These are phyloP conservation scores for Chroicocephalus ridibundus DNA, from an alignment of 2,113 vertebrate genomes.

Conservation along the genomic window DNA sequence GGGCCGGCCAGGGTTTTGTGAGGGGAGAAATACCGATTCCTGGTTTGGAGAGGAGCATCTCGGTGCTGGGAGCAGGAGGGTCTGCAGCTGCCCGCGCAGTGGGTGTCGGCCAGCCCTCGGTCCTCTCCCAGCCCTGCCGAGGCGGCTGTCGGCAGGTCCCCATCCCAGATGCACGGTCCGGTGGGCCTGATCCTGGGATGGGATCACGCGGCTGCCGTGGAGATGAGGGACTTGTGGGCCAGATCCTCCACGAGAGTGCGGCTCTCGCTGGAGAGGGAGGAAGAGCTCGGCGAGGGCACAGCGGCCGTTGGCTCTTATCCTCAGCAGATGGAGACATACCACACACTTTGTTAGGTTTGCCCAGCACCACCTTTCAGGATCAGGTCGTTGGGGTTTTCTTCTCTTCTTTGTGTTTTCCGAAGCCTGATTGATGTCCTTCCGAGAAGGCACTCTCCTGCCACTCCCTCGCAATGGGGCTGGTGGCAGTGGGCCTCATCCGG, in stretches of 20 bases:
- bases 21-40: neutral
- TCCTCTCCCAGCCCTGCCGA: neutral
- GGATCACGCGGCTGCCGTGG: fast-evolving
- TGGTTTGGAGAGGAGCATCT: neutral
- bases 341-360: neutral
- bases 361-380: neutral
- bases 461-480: fast-evolving
- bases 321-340: slow-evolving; percentile 53
- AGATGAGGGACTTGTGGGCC: neutral
- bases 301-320: neutral
- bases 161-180: neutral
- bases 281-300: neutral
- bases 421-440: neutral
- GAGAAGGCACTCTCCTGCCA: neutral
- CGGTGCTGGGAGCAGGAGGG: neutral
- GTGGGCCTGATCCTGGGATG: neutral
- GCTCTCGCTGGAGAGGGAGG: neutral
- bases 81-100: fast-evolving
- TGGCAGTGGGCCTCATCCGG: neutral
- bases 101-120: fast-evolving
- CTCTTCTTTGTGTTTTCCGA: neutral
- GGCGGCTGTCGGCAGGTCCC: fast-evolving
- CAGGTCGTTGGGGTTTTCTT: neutral
- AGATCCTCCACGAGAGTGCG: neutral
- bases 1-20: neutral